A percentile compares a stretch with the other conserved stretches of the same genome.
Conservation (phyloP, 2,888 invertebrate genomes). For the Lochmaea crataegi region DNA sequence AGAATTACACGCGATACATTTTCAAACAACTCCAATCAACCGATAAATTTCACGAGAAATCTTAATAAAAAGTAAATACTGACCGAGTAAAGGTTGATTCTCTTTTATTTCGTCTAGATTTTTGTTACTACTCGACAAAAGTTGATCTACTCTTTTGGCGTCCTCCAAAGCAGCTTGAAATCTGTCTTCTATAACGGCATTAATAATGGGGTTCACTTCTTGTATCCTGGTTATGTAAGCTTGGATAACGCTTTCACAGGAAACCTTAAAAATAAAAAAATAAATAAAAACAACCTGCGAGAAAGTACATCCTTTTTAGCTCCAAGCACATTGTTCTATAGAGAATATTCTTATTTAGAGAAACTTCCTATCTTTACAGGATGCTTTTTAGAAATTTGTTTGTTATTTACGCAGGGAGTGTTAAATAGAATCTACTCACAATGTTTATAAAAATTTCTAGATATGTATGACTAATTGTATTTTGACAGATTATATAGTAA, state of each 20-base stretch:
- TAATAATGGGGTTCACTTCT: constrained; percentile 81
- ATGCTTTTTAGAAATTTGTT: no score
- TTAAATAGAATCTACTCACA: no score
- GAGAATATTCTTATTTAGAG: no score
- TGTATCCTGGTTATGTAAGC: constrained; percentile 82
- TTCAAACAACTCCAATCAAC: no score
- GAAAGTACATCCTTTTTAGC: background rate
- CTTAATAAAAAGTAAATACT: constrained; percentile 8
- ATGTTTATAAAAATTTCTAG: no score
- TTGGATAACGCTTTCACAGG: constrained; percentile 76
- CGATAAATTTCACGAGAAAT: background rate
- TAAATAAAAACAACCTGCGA: background rate
- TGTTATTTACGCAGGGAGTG: no score
- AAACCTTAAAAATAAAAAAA: constrained; percentile 68
- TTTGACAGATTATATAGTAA: no score
- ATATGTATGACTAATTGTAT: no score
- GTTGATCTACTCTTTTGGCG: constrained; percentile 78
- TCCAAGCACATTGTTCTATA: no score
- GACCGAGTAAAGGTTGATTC: constrained; percentile 70
- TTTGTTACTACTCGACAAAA: constrained; percentile 65
- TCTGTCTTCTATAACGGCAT: constrained; percentile 84
- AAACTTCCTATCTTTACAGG: no score
- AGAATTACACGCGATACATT: no score
- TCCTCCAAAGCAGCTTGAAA: constrained; percentile 81
- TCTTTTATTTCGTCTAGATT: constrained; percentile 73